Percentiles rank a stretch among this genome's conserved stretches.
Evolutionary conservation across 2,797 vertebrate species (phyloP).

Genomic region (Meda fulgida): DNA sequence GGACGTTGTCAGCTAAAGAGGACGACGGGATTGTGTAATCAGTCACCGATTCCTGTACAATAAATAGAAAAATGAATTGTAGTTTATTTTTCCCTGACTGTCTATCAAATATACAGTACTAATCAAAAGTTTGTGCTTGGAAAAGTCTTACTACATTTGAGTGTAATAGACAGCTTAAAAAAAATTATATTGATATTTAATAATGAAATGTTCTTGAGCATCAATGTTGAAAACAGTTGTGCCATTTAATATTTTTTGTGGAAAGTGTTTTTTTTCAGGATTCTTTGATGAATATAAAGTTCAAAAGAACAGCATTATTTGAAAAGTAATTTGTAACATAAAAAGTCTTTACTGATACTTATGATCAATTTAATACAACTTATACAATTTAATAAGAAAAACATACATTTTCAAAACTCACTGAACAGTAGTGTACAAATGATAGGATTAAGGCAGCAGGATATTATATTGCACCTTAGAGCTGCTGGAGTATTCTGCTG

Average conservation of each 20-base stretch:
- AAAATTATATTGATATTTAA: too few species aligned
- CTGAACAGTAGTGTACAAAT: not conserved
- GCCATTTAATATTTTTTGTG: not conserved
- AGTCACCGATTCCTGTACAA: conserved; percentile 91
- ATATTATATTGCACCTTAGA: conserved; percentile 83
- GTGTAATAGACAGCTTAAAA: not conserved
- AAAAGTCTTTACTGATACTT: not conserved
- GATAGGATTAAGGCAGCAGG: not conserved
- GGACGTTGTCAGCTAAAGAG: conserved; percentile 90
- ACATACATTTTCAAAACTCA: too few species aligned
- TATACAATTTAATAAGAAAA: too few species aligned
- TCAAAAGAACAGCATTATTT: not conserved
- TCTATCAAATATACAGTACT: not conserved
- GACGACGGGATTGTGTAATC: conserved; percentile 96
- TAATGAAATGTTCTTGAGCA: not conserved
- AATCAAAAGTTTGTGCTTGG: not conserved
- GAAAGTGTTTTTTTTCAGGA: not conserved
- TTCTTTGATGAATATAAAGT: not conserved
- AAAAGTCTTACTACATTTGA: not conserved
- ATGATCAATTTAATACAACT: too few species aligned
- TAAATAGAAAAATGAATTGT: too few species aligned
- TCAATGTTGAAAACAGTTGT: not conserved
- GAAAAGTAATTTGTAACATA: not conserved
- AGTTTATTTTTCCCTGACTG: too few species aligned
- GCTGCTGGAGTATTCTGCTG: conserved; percentile 87